Conservation (phyloP, 2,888 invertebrate genomes). For the Tenthredo distinguenda region DNA sequence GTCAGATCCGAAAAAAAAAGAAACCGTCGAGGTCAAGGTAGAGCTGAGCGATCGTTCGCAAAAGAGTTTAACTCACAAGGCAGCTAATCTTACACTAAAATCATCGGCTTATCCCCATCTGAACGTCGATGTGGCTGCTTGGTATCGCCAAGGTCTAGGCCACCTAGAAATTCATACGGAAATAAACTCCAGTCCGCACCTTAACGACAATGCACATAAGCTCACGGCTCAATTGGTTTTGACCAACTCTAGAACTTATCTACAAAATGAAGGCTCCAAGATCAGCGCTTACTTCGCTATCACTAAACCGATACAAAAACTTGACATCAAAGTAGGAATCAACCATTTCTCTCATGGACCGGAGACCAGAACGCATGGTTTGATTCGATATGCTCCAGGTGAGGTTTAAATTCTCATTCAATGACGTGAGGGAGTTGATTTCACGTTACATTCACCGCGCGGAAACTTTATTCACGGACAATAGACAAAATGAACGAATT, state of each 20-base stretch:
- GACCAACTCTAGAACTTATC: slow-evolving; percentile 81
- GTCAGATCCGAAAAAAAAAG: slow-evolving; percentile 74
- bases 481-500: too few species aligned
- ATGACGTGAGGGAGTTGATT: too few species aligned
- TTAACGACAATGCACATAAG: slow-evolving; percentile 81
- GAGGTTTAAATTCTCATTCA: slow-evolving; percentile 59
- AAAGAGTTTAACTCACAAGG: slow-evolving; percentile 81
- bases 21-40: slow-evolving; percentile 78
- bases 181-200: slow-evolving; percentile 84
- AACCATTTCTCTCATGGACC: slow-evolving; percentile 80
- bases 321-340: slow-evolving; percentile 83
- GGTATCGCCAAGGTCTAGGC: slow-evolving; percentile 83
- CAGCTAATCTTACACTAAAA: slow-evolving; percentile 84
- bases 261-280: slow-evolving; percentile 81
- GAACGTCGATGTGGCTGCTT: slow-evolving; percentile 70
- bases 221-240: slow-evolving; percentile 82
- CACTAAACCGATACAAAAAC: slow-evolving; percentile 83
- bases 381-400: slow-evolving; percentile 81
- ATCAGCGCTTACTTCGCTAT: slow-evolving; percentile 83
- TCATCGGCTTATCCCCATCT: slow-evolving; percentile 88
- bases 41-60: slow-evolving; percentile 81
- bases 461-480: too few species aligned
- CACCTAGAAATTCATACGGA: slow-evolving; percentile 87
- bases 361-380: slow-evolving; percentile 79
- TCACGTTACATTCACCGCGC: too few species aligned